Evolutionary conservation across 2,797 vertebrate species (phyloP), one percentile per base, ranked within the genome.

Genomic region (Takifugu ocellatus): DNA sequence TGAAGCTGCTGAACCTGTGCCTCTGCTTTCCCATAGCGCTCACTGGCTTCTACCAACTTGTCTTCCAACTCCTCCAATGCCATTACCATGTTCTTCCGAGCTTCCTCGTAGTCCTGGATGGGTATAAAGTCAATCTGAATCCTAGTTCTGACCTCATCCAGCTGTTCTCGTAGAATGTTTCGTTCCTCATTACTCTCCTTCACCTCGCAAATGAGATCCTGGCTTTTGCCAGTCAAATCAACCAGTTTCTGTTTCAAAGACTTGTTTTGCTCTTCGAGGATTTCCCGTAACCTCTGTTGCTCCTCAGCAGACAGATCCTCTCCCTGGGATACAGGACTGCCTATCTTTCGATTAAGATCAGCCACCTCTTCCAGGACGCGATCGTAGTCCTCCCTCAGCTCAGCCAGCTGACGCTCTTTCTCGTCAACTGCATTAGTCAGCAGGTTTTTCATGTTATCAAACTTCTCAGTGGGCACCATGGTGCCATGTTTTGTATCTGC

Each of bases 371-470:
- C 90, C 61, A 92, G 84, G 3, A 90, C 88, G 0, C 90, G 85
- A 15, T 91, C 89, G 1, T 92, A 92, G 63, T 96, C 92, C 43
- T 91, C 90, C 45, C 94, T 90, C 70, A 91, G 62, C 79, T 95
- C 94, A 0, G 82, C 88, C 0, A 97, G 29, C 70, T 88, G 94
- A 24, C 89, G 87, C 2, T 93, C 93, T 59, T 96, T 98, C 83
- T 97, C 95, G 0, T 87, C 93, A 2, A 94, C 89, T 0, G 95
- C 93, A 0, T 84, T 90, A 2, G 91, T 91, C 46, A 98, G 78
- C 9, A 89, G 87, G 67, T 92, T 94, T 87, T 92, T 97, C 95
- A 98, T 93, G 81, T 88, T 93, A 68, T 99, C 96, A 17, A 96
- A 98, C 57, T 88, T 92, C 79, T 97, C 96, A 0, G 87, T 62